Evolutionary conservation across 2,888 invertebrate genomes (phyloP).

Genomic region (Dexiosoma caninum): DNA sequence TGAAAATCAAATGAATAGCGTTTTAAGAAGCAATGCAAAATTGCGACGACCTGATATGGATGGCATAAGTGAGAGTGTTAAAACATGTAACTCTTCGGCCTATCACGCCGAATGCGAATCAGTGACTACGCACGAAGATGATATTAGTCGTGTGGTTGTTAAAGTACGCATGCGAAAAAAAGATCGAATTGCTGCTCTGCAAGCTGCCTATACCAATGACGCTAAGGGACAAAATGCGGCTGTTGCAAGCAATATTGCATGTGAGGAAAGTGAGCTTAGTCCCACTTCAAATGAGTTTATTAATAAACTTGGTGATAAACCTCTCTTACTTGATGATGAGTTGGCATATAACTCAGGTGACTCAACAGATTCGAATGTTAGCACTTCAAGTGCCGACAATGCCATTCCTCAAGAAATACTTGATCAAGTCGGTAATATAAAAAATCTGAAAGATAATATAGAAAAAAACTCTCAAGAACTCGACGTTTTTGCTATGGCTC

Average conservation of each 20-base stretch:
- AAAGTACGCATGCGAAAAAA: conserved; percentile 79
- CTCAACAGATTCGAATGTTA: conserved; percentile 64
- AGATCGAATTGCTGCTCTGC: conserved; percentile 71
- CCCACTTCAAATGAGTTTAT: conserved; percentile 81
- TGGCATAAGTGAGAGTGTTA: conserved; percentile 82
- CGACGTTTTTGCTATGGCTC: conserved; percentile 85
- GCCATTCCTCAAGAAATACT: conserved; percentile 58
- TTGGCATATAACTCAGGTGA: conserved; percentile 82
- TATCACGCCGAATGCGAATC: conserved; percentile 86
- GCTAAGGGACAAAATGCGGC: conserved; percentile 21
- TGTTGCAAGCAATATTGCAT: conserved; percentile 38
- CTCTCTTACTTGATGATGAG: conserved; percentile 87
- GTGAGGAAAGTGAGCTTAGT: conserved; percentile 80
- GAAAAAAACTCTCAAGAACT: conserved; percentile 75
- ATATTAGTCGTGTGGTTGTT: conserved; percentile 79
- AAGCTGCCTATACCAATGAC: conserved; percentile 54
- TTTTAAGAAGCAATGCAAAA: conserved; percentile 64
- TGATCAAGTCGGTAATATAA: conserved; percentile 67
- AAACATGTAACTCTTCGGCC: conserved; percentile 84
- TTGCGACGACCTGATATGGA: conserved; percentile 78
- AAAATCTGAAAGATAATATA: background rate
- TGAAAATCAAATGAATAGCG: conserved; percentile 74
- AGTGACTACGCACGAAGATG: conserved; percentile 82
- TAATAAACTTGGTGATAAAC: conserved; percentile 87
- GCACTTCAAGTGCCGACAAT: conserved; percentile 58